Percentiles rank a stretch among this genome's conserved stretches.
Conservation (phyloP, 2,888 invertebrate species). For the Drosophila nr. perissopoda region DNA sequence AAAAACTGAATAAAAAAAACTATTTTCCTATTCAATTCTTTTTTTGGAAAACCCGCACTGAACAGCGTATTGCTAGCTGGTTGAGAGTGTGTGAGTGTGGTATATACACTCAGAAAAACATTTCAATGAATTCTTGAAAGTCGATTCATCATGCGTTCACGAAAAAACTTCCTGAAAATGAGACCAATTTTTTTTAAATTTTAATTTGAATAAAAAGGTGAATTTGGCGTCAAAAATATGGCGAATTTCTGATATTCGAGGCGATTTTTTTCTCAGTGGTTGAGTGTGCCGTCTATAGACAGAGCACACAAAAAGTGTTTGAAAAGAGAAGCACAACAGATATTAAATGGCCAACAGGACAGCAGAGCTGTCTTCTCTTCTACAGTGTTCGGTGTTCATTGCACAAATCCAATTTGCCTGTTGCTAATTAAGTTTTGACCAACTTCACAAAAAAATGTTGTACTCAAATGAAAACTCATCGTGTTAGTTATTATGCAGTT, state of each 20-base stretch:
- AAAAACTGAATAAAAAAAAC: slow-evolving; percentile 33
- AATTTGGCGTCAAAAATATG: neutral
- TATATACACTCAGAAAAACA: neutral
- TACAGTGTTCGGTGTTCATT: slow-evolving; percentile 12
- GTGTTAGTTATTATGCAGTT: slow-evolving; percentile 8
- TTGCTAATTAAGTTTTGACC: slow-evolving; percentile 67
- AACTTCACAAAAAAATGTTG: slow-evolving; percentile 34
- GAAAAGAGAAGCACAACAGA: neutral
- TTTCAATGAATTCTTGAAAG: neutral
- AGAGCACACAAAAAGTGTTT: slow-evolving; percentile 13
- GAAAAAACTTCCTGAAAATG: too few species aligned
- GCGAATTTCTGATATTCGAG: neutral
- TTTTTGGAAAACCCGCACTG: slow-evolving; percentile 17
- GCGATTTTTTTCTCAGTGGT: neutral
- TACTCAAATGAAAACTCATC: slow-evolving; percentile 49
- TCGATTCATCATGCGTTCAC: too few species aligned
- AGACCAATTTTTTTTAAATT: too few species aligned
- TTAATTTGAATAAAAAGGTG: too few species aligned
- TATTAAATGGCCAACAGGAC: neutral
- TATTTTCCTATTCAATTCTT: slow-evolving; percentile 71
- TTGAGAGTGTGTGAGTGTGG: neutral
- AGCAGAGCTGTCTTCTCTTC: slow-evolving; percentile 17
- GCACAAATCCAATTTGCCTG: slow-evolving; percentile 65
- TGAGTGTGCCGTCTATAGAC: neutral
- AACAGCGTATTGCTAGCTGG: slow-evolving; percentile 5